A percentile compares a stretch with the other conserved stretches of the same genome.
Conservation (phyloP, 2,797 vertebrate species). For the Pipistrellus pipistrellus region DNA sequence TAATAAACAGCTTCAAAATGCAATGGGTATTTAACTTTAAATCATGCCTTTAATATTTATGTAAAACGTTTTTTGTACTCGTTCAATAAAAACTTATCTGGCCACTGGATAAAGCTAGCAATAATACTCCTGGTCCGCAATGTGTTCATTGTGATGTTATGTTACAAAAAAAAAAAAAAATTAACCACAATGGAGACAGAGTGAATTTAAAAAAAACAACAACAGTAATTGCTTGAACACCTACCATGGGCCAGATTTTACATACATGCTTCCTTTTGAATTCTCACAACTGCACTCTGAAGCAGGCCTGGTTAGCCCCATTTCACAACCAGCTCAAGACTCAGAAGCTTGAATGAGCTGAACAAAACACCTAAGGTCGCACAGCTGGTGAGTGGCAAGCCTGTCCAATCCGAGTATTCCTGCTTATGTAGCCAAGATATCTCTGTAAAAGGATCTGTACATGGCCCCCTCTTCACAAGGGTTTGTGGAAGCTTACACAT, state of each 20-base stretch:
- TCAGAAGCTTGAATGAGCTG: background rate
- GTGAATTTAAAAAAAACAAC: background rate
- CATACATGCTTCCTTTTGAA: background rate
- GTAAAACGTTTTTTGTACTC: too few species aligned
- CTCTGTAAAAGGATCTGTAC: background rate
- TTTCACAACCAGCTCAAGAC: slow-evolving; percentile 2
- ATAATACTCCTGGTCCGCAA: too few species aligned
- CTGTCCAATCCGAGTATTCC: background rate
- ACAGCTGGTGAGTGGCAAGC: background rate
- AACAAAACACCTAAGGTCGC: background rate
- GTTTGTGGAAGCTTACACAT: slow-evolving; percentile 11
- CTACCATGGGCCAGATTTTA: background rate
- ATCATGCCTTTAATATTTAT: too few species aligned
- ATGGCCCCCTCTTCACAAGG: background rate
- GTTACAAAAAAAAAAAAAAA: background rate
- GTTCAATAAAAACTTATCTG: too few species aligned
- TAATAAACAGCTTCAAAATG: too few species aligned
- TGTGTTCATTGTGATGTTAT: background rate
- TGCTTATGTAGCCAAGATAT: background rate
- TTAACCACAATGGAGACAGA: background rate
- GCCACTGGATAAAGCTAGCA: too few species aligned
- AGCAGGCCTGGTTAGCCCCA: background rate
- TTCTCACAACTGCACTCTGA: background rate
- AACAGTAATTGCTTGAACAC: background rate
- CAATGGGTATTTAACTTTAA: too few species aligned